These are phyloP conservation scores for Drosophila fuyamai DNA, from an alignment of 1,140 invertebrate species.

Conservation along the genomic window DNA sequence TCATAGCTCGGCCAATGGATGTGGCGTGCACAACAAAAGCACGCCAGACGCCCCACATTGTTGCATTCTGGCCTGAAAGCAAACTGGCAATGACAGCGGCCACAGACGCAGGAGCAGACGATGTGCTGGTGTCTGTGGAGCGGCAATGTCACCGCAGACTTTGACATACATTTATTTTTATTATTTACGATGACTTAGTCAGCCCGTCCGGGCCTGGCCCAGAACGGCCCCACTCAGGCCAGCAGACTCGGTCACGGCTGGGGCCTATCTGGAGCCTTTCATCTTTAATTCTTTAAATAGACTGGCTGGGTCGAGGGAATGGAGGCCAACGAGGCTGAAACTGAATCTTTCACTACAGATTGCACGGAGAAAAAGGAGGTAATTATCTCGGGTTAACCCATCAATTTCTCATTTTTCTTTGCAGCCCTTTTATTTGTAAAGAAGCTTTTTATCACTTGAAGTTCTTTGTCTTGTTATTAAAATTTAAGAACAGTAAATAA, in stretches of 20 bases:
- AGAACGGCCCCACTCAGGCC: slow-evolving; percentile 9
- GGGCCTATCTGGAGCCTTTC: slow-evolving; percentile 62
- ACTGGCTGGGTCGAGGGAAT: slow-evolving; percentile 47
- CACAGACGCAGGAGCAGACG: slow-evolving; percentile 15
- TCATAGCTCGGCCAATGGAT: slow-evolving; percentile 59
- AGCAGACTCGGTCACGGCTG: slow-evolving; percentile 19
- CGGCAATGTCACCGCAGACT: slow-evolving; percentile 76
- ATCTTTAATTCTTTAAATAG: slow-evolving; percentile 84
- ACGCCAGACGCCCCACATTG: slow-evolving; percentile 72
- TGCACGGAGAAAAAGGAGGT: slow-evolving; percentile 20
- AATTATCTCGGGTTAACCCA: too few relatives aligned
- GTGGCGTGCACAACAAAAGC: slow-evolving; percentile 52
- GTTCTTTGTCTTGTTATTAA: too few relatives aligned
- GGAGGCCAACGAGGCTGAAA: slow-evolving; percentile 27
- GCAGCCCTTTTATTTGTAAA: neutral
- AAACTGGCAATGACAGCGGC: slow-evolving; percentile 75
- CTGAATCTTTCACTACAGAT: slow-evolving; percentile 14
- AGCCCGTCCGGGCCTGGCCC: slow-evolving; percentile 24
- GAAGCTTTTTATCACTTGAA: too few relatives aligned
- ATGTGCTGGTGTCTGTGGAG: slow-evolving; percentile 41
- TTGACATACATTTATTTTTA: slow-evolving; percentile 84
- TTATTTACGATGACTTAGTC: slow-evolving; percentile 81
- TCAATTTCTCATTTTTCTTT: neutral
- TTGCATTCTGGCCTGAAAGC: slow-evolving; percentile 74
- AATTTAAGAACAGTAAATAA: too few relatives aligned